Evolutionary conservation across 1,140 invertebrate species (phyloP).

Genomic region (Apolygus lucorum): DNA sequence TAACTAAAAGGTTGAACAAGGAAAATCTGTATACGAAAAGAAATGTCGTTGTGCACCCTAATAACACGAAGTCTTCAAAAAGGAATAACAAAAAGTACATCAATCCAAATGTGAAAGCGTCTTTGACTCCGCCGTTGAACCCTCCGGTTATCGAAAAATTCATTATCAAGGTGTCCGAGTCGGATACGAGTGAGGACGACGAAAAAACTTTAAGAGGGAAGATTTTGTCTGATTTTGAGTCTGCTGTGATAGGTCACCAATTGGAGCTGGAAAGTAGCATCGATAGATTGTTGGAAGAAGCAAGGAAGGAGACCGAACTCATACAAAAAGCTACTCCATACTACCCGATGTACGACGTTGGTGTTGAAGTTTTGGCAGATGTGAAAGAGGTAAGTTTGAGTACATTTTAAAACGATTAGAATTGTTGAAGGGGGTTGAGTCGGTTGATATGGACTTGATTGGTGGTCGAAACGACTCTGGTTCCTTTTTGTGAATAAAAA

Average conservation of each 20-base stretch:
- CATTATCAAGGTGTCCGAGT: slow-evolving; percentile 23
- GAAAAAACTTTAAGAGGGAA: no score
- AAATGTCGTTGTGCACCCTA: background rate
- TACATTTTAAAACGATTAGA: no score
- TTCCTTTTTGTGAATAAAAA: no score
- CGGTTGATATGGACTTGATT: no score
- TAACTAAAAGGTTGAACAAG: background rate
- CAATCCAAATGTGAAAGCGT: no score
- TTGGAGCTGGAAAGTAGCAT: background rate
- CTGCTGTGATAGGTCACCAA: background rate
- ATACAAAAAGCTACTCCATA: background rate
- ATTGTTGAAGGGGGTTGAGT: no score
- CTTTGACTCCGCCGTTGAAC: background rate
- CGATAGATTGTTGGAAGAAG: slow-evolving; percentile 14
- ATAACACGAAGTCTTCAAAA: slow-evolving; percentile 9
- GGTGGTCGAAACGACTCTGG: no score
- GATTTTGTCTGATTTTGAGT: background rate
- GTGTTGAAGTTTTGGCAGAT: no score
- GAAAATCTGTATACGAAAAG: slow-evolving; percentile 13
- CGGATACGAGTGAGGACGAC: background rate
- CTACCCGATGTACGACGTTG: background rate
- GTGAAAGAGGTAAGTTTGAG: no score
- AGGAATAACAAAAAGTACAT: background rate
- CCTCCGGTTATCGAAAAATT: slow-evolving; percentile 15
- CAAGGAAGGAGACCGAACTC: slow-evolving; percentile 12